Percentiles rank a stretch among this genome's conserved stretches.
Evolutionary conservation across 2,113 vertebrate species (phyloP).

Genomic region (Psittacara wagleri): DNA sequence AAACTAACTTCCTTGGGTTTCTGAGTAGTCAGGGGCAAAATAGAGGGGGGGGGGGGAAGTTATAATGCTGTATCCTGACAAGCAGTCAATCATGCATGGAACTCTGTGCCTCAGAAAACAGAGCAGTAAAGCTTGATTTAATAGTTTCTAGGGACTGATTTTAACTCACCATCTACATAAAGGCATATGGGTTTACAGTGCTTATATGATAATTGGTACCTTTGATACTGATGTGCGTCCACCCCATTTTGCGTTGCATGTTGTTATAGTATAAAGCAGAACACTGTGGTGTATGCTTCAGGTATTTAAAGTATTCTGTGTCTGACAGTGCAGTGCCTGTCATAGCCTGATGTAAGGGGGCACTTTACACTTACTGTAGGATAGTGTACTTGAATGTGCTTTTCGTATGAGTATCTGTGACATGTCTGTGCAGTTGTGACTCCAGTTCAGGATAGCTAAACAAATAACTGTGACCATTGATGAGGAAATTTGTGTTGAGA

Average conservation of each 20-base stretch:
- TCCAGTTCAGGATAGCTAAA: not conserved
- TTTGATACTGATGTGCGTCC: not conserved
- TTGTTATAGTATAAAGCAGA: not conserved
- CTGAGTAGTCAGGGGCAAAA: not conserved
- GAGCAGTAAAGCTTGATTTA: not conserved
- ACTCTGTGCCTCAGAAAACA: not conserved
- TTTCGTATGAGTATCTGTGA: not conserved
- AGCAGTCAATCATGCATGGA: not conserved
- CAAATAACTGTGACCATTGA: not conserved
- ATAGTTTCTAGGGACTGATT: not conserved
- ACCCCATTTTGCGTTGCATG: not conserved
- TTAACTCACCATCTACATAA: not conserved
- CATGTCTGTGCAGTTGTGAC: not conserved
- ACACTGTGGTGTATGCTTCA: not conserved
- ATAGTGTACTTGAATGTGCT: not conserved
- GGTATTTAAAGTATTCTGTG: not conserved
- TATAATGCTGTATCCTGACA: not conserved
- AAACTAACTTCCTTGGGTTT: not conserved
- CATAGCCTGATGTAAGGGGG: not conserved
- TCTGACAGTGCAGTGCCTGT: no score
- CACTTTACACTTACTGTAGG: not conserved
- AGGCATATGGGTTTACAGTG: not conserved
- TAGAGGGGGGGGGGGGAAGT: accelerated
- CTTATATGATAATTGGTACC: not conserved
- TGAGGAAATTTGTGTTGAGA: not conserved